Base-by-base conservation (phyloP, 2,113 vertebrate genomes). In the Psittacula cyanocephala region DNA sequence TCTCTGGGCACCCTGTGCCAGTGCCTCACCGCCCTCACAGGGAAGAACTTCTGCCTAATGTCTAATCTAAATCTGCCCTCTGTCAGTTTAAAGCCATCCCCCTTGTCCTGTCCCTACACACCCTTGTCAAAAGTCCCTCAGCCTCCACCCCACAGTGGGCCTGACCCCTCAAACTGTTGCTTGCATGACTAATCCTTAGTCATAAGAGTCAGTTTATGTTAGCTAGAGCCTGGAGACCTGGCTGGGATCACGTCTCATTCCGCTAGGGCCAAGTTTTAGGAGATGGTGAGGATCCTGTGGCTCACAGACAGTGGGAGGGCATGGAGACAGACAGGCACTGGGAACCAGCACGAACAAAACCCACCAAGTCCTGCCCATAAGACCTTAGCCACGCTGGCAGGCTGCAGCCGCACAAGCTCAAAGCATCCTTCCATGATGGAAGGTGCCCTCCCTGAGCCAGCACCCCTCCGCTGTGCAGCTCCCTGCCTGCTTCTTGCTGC, bases 371-470 rank as follows among this genome's bases (percentile, higher is more conserved):
- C 41, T 8, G 4, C 9, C 77, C 12, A 0, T 46, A 31, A 76
- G 59, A n/a, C 62, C 85, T 52, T 70, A 44, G 64, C 83, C 79
- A 4, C 7, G 1, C 35, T 52, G 70, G 25, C 88, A 53, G 68
- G 76, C 88, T 63, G 81, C 68, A 50, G 64, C 77, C 16, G 22
- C 49, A 5, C 12, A 9, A 84, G 75, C 89, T 91, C 89, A 13
- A 13, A 70, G 50, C 89, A 17, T 57, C 81, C 47, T 28, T 65
- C 60, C 1, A 0, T 2, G 57, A 17, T 1, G 35, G 55, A 49
- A 62, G 95, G 47, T 86, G 89, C 82, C 81, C 86, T 39, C 23
- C 43, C 13, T 74, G 69, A 95, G 93, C 89, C 91, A 72, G 92
- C 92, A 94, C 72, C 83, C 49, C 62, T 20, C 37, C 3, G 7